phyloP scores from a whole-genome alignment of 2,797 vertebrate genomes.

The Poeciliopsis presidionis region DNA sequence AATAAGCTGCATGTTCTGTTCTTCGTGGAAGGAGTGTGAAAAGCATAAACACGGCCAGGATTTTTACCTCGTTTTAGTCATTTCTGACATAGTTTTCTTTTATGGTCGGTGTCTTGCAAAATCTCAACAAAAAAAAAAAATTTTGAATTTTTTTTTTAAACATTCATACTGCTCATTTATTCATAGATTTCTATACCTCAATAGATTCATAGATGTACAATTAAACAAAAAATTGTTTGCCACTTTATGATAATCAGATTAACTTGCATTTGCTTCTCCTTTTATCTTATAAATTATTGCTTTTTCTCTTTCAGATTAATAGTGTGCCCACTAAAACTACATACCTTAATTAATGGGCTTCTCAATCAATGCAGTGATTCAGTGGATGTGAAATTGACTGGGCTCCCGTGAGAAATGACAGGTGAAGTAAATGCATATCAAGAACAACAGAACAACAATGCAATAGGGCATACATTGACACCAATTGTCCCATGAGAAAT shows the following conservation, averaged over 20 bases:
- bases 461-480: slow-evolving; percentile 27
- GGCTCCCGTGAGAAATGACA: slow-evolving; percentile 1
- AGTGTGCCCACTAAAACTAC: slow-evolving; percentile 3
- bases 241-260: background rate
- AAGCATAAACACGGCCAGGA: slow-evolving; percentile 17
- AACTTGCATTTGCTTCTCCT: background rate
- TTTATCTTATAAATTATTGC: background rate
- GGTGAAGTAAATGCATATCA: slow-evolving; percentile 23
- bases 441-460: slow-evolving; percentile 27
- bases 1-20: slow-evolving; percentile 46
- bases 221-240: background rate
- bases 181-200: background rate
- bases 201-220: background rate
- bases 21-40: slow-evolving; percentile 26
- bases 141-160: background rate
- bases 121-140: background rate
- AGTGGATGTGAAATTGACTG: slow-evolving; percentile 32
- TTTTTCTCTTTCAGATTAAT: slow-evolving; percentile 26
- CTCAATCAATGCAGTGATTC: slow-evolving; percentile 41
- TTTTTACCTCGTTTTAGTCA: slow-evolving; percentile 23
- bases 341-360: slow-evolving; percentile 31
- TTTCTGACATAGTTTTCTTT: background rate
- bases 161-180: background rate
- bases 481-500: slow-evolving; percentile 38
- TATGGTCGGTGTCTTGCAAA: slow-evolving; percentile 16